A percentile compares a stretch with the other conserved stretches of the same genome.
phyloP scores from a whole-genome alignment of 2,797 vertebrate genomes.

The Rhinichthys osculus region DNA sequence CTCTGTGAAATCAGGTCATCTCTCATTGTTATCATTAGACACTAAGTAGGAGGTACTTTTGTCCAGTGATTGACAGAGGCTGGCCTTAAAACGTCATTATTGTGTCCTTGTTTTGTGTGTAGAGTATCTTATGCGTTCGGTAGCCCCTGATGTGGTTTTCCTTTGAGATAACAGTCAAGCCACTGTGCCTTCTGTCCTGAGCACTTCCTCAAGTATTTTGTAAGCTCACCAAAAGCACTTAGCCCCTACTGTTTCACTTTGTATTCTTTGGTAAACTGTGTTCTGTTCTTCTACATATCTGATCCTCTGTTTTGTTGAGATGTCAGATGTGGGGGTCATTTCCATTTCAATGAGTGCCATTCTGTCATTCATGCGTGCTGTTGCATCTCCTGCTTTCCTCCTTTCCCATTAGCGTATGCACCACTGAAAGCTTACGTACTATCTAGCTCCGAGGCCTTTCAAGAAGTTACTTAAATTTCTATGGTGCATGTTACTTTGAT shows the following conservation, averaged over 20 bases:
- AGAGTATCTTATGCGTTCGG: constrained; percentile 60
- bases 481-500: constrained; percentile 75
- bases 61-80: constrained; percentile 70
- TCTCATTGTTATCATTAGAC: constrained; percentile 23
- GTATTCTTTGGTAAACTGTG: constrained; percentile 49
- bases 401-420: constrained; percentile 67
- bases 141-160: constrained; percentile 80
- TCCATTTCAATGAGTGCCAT: constrained; percentile 30
- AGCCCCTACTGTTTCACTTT: constrained; percentile 68
- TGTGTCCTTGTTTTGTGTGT: constrained; percentile 74
- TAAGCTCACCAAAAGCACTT: constrained; percentile 86
- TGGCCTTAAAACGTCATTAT: constrained; percentile 72
- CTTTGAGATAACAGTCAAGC: constrained; percentile 81
- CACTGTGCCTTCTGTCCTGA: constrained; percentile 87
- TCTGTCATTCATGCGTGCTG: constrained; percentile 31
- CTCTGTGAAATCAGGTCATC: constrained; percentile 34
- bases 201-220: constrained; percentile 86
- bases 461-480: constrained; percentile 72
- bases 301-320: constrained; percentile 28
- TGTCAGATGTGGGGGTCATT: constrained; percentile 25
- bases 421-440: constrained; percentile 81
- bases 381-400: constrained; percentile 18
- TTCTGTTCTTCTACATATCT: constrained; percentile 40
- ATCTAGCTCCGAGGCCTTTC: constrained; percentile 82
- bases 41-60: constrained; percentile 45